Percentiles rank a stretch among this genome's conserved stretches.
Conservation (phyloP, 2,888 invertebrate genomes). For the Yponomeuta sedellus region DNA sequence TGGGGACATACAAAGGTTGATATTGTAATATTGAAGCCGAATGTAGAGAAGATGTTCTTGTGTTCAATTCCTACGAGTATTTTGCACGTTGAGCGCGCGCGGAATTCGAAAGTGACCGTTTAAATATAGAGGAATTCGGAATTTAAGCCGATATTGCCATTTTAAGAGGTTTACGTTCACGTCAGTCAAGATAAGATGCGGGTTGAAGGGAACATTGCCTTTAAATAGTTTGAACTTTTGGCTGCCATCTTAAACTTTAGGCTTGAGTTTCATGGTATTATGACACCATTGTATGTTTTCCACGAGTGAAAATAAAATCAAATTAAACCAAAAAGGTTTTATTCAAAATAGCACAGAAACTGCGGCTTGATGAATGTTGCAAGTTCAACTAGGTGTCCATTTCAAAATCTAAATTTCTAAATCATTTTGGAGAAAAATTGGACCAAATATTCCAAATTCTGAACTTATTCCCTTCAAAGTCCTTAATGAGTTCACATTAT, state of each 20-base stretch:
- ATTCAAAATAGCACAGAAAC: no score
- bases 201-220: neutral
- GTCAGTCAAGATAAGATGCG: neutral
- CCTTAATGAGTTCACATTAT: no score
- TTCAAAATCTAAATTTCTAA: no score
- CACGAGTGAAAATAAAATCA: no score
- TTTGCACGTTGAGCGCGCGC: neutral
- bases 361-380: no score
- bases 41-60: neutral
- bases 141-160: neutral
- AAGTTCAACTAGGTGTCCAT: no score
- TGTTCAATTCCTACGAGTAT: neutral
- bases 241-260: neutral
- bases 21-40: no score
- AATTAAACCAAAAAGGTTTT: no score
- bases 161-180: neutral
- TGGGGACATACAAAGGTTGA: no score
- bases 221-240: neutral
- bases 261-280: neutral
- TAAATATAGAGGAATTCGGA: neutral
- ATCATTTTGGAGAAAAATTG: no score
- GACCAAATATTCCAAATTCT: no score
- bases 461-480: no score
- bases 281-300: neutral
- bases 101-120: neutral